These are phyloP conservation scores for Hydractinia echinata DNA, from an alignment of 30 jellyfish, hydroid and myxozoan species.

Conservation along the genomic window DNA sequence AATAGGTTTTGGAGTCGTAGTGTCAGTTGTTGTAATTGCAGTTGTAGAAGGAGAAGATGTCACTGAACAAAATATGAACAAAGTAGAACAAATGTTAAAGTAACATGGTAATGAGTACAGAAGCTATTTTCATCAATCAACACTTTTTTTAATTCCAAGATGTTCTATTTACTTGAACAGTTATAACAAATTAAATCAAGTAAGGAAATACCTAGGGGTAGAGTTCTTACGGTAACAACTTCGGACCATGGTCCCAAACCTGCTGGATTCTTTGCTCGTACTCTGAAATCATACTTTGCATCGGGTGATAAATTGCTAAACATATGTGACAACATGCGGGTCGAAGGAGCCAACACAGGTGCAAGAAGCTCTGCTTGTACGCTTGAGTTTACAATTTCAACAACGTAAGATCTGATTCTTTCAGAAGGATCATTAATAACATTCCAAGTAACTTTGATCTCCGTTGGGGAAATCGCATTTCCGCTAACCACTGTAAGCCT, in stretches of 20 bases:
- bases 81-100: too few relatives aligned
- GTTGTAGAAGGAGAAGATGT: too few relatives aligned
- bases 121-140: too few relatives aligned
- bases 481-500: too few relatives aligned
- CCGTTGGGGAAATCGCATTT: not conserved
- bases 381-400: not conserved
- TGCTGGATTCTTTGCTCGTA: not conserved
- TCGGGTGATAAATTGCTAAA: not conserved
- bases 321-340: not conserved
- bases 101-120: too few relatives aligned
- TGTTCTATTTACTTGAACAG: too few relatives aligned
- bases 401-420: not conserved
- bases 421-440: not conserved
- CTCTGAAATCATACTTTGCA: not conserved
- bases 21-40: too few relatives aligned
- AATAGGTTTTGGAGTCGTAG: too few relatives aligned
- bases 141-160: too few relatives aligned
- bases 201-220: too few relatives aligned
- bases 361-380: not conserved
- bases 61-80: too few relatives aligned
- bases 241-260: conserved; percentile 17
- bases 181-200: too few relatives aligned
- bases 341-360: not conserved
- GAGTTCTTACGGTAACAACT: not conserved
- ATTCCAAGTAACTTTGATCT: not conserved